phyloP scores from a whole-genome alignment of 1,140 invertebrate species.

The Panagrolaimus sp. region DNA sequence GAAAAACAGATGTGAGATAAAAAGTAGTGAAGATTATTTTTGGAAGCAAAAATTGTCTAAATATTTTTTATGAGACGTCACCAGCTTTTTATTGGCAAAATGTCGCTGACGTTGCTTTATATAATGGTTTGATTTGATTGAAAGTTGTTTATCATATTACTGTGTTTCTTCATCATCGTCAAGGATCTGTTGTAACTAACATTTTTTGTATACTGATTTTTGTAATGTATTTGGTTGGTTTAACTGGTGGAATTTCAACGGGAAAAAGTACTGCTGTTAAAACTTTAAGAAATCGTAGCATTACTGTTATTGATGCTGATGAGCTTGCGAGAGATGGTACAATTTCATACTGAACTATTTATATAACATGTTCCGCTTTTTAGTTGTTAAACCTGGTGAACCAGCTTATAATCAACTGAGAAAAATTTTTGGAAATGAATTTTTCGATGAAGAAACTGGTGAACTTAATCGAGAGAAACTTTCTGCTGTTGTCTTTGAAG shows the following conservation, averaged over 20 bases:
- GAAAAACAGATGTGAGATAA: too few relatives aligned
- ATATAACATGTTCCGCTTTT: constrained; percentile 43
- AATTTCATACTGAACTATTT: constrained; percentile 16
- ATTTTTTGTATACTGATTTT: not conserved
- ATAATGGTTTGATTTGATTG: too few relatives aligned
- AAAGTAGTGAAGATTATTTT: too few relatives aligned
- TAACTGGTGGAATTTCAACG: constrained; percentile 75
- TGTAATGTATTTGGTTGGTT: constrained; percentile 75
- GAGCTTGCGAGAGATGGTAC: constrained; percentile 74
- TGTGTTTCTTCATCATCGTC: too few relatives aligned
- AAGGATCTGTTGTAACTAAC: not conserved
- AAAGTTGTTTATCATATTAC: too few relatives aligned
- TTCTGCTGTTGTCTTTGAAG: constrained; percentile 70
- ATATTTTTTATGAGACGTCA: too few relatives aligned
- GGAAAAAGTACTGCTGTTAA: constrained; percentile 76
- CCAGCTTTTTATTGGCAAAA: too few relatives aligned
- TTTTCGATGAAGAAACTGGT: constrained; percentile 65
- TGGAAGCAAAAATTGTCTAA: too few relatives aligned
- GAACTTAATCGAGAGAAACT: constrained; percentile 69
- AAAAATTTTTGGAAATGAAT: constrained; percentile 69
- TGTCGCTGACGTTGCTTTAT: too few relatives aligned
- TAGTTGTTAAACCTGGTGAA: constrained; percentile 75
- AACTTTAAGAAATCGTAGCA: constrained; percentile 68
- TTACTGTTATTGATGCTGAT: constrained; percentile 78
- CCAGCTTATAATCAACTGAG: constrained; percentile 71